A percentile compares a stretch with the other conserved stretches of the same genome.
Conservation (phyloP, 2,113 vertebrate genomes). For the Pipra filicauda region DNA sequence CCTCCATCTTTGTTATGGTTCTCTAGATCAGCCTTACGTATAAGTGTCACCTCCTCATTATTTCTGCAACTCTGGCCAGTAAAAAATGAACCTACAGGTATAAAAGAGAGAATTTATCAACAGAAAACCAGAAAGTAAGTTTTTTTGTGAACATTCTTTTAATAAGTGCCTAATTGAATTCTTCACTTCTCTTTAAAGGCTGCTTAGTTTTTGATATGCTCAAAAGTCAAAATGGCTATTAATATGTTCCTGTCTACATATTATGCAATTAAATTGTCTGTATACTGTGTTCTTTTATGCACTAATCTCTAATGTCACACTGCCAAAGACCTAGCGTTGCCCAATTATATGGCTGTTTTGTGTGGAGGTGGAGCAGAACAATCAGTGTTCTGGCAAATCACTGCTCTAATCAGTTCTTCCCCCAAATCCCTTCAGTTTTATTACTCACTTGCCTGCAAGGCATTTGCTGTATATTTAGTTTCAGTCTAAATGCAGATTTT, state of each 20-base stretch:
- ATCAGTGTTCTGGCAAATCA: not conserved
- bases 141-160: not conserved
- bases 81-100: conserved; percentile 87
- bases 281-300: not conserved
- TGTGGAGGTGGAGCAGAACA: not conserved
- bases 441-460: not conserved
- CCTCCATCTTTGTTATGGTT: conserved; percentile 99
- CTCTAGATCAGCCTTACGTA: conserved; percentile 96
- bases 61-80: conserved; percentile 89
- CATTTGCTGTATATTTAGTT: not conserved
- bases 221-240: not conserved
- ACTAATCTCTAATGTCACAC: not conserved
- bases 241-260: not conserved
- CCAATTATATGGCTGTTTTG: not conserved
- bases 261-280: not conserved
- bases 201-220: not conserved
- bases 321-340: not conserved
- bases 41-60: conserved; percentile 95
- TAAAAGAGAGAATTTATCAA: not conserved
- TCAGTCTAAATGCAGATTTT: not conserved
- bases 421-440: not conserved
- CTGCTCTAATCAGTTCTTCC: not conserved
- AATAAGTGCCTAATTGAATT: not conserved
- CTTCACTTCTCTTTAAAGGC: not conserved
- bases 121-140: not conserved